Evolutionary conservation across 2,888 invertebrate species (phyloP).

Genomic region (Euproctis similis): DNA sequence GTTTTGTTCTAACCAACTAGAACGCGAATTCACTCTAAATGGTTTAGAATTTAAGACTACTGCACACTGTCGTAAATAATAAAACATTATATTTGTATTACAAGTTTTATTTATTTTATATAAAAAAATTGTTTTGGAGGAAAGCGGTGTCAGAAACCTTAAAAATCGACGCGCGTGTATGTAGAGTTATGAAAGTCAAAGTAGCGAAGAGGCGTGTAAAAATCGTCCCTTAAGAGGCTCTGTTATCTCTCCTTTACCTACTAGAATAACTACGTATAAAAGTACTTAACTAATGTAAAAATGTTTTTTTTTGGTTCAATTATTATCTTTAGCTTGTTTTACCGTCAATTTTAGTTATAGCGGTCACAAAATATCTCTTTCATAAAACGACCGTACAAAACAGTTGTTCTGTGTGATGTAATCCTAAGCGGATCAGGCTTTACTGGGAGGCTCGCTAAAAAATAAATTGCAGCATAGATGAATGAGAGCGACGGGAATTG

Average conservation of each 20-base stretch:
- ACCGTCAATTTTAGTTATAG: not conserved
- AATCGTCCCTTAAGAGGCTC: too few relatives aligned
- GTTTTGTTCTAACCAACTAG: slow-evolving; percentile 3
- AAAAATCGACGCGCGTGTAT: too few relatives aligned
- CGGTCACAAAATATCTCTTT: too few relatives aligned
- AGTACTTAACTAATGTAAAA: not conserved
- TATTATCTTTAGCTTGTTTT: not conserved
- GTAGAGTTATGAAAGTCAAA: too few relatives aligned
- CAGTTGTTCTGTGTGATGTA: slow-evolving; percentile 7
- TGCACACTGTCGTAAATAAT: slow-evolving; percentile 10
- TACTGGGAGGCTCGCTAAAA: slow-evolving; percentile 31
- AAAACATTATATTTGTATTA: too few relatives aligned
- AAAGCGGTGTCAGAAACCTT: too few relatives aligned
- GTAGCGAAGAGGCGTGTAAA: too few relatives aligned
- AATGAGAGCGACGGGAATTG: slow-evolving; percentile 46
- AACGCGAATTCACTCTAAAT: slow-evolving; percentile 15
- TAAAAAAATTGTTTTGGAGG: too few relatives aligned
- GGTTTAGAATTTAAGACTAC: slow-evolving; percentile 14
- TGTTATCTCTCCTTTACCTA: too few relatives aligned
- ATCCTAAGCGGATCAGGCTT: slow-evolving; percentile 23
- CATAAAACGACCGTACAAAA: not conserved
- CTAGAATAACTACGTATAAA: not conserved
- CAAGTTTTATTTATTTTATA: too few relatives aligned
- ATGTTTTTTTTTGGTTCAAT: not conserved
- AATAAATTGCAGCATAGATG: slow-evolving; percentile 49